Evolutionary conservation across 2,888 invertebrate species (phyloP).

Genomic region (Prionchulus punctatus): DNA sequence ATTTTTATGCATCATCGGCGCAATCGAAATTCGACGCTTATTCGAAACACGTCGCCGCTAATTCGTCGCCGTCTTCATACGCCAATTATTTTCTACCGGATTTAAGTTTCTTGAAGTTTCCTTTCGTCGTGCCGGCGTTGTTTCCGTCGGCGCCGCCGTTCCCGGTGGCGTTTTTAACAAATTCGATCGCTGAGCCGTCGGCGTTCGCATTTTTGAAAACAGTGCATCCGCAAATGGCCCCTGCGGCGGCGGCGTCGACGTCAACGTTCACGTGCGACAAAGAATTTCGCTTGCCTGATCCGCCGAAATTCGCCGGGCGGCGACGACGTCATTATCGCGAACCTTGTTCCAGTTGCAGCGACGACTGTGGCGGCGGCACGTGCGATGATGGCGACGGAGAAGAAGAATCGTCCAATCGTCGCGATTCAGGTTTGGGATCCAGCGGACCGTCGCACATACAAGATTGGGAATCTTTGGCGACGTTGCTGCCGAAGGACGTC

Average conservation of each 20-base stretch:
- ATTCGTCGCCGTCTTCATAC: not conserved
- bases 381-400: too few relatives aligned
- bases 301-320: not conserved
- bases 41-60: not conserved
- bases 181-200: not conserved
- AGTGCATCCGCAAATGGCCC: too few relatives aligned
- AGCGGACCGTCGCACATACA: conserved; percentile 48
- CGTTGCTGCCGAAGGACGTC: conserved; percentile 60
- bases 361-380: too few relatives aligned
- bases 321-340: too few relatives aligned
- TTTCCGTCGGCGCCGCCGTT: too few relatives aligned
- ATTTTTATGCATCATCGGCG: not conserved
- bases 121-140: conserved; percentile 8
- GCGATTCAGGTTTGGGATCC: conserved; percentile 28
- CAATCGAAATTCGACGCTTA: not conserved
- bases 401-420: conserved; percentile 3
- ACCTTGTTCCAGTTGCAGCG: too few relatives aligned
- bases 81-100: too few relatives aligned
- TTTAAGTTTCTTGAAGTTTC: conserved; percentile 8
- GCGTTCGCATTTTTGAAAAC: too few relatives aligned
- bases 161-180: not conserved
- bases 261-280: not conserved
- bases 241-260: too few relatives aligned
- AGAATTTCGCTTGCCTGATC: not conserved
- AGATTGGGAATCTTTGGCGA: conserved; percentile 82